These are phyloP conservation scores for Sebastes glaucus DNA, from an alignment of 2,797 vertebrate genomes.

Conservation along the genomic window DNA sequence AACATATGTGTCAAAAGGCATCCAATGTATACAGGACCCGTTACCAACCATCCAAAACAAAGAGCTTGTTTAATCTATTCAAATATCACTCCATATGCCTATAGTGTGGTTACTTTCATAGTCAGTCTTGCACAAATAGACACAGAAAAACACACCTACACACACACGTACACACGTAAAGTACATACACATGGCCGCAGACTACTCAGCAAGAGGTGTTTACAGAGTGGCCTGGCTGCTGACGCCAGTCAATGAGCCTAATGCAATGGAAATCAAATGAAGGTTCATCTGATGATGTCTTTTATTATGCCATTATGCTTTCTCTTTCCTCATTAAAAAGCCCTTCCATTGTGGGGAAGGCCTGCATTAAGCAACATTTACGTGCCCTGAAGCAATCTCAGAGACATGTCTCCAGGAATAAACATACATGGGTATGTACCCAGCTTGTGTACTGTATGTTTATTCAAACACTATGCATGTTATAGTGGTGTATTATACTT, in stretches of 20 bases:
- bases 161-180: slow-evolving; percentile 20
- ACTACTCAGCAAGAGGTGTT: slow-evolving; percentile 65
- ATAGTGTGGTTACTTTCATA: slow-evolving; percentile 5
- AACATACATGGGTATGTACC: slow-evolving; percentile 42
- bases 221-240: slow-evolving; percentile 70
- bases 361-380: slow-evolving; percentile 59
- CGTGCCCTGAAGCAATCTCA: slow-evolving; percentile 28
- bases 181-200: slow-evolving; percentile 37
- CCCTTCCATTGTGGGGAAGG: slow-evolving; percentile 42
- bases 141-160: slow-evolving; percentile 13
- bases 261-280: slow-evolving; percentile 84
- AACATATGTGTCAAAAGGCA: slow-evolving; percentile 4
- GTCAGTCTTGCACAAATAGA: slow-evolving; percentile 19
- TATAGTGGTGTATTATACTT: background rate
- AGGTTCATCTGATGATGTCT: slow-evolving; percentile 74
- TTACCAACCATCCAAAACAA: slow-evolving; percentile 48
- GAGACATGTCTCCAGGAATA: slow-evolving; percentile 21
- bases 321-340: slow-evolving; percentile 75
- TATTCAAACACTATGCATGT: slow-evolving; percentile 33
- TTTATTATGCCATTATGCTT: slow-evolving; percentile 84
- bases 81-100: slow-evolving; percentile 41
- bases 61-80: slow-evolving; percentile 43
- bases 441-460: slow-evolving; percentile 1
- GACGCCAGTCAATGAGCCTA: slow-evolving; percentile 77
- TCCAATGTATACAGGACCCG: background rate